Evolutionary conservation across 2,797 vertebrate species (phyloP).

Genomic region (Cynodonichthys magdalenae): DNA sequence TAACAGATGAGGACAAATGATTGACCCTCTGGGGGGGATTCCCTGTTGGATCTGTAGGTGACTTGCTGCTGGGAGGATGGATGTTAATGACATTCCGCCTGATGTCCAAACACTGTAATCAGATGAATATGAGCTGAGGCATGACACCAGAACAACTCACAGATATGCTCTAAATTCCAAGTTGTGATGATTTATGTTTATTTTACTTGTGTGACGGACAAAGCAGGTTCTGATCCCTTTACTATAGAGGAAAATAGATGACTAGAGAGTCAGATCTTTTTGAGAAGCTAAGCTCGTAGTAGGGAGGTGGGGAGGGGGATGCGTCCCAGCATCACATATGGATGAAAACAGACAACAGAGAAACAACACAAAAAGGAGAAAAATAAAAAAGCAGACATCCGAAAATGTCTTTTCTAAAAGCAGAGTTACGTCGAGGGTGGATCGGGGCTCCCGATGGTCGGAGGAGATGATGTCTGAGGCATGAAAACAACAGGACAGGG

Average conservation of each 20-base stretch:
- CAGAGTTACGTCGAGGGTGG: slow-evolving; percentile 3
- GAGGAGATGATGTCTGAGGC: slow-evolving; percentile 54
- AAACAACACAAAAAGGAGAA: slow-evolving; percentile 32
- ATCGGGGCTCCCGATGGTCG: slow-evolving; percentile 18
- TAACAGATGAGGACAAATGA: slow-evolving; percentile 5
- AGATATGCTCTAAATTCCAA: slow-evolving; percentile 48
- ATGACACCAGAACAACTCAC: slow-evolving; percentile 51
- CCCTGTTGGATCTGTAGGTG: slow-evolving; percentile 29
- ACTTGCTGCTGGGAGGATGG: slow-evolving; percentile 36
- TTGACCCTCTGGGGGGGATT: slow-evolving; percentile 43
- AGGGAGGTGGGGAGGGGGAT: slow-evolving; percentile 12
- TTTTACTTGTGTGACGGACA: slow-evolving; percentile 41
- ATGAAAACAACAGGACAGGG: slow-evolving; percentile 45
- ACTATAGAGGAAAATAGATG: slow-evolving; percentile 36
- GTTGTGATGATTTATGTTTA: slow-evolving; percentile 37
- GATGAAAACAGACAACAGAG: slow-evolving; percentile 34
- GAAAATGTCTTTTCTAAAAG: neutral
- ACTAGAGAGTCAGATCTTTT: slow-evolving; percentile 40
- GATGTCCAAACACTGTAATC: slow-evolving; percentile 69
- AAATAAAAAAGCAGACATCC: slow-evolving; percentile 16
- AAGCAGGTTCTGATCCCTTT: slow-evolving; percentile 62
- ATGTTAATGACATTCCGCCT: slow-evolving; percentile 50
- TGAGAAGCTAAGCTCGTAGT: slow-evolving; percentile 5
- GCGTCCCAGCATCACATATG: slow-evolving; percentile 24
- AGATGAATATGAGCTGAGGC: slow-evolving; percentile 55